Evolutionary conservation across 2,888 invertebrate genomes (phyloP).

Genomic region (Coronaproctus castanopsis): DNA sequence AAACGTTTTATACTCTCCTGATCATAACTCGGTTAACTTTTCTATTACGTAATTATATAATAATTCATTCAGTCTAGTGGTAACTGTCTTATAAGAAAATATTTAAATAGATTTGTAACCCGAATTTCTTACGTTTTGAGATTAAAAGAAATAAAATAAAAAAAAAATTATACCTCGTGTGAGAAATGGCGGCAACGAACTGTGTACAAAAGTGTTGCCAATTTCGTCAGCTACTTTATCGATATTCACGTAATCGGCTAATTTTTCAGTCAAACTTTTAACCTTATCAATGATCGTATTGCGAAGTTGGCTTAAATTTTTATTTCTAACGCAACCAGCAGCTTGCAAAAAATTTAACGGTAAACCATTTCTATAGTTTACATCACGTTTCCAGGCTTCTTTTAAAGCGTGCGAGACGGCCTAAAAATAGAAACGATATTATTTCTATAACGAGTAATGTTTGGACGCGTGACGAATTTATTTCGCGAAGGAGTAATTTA

Average conservation of each 20-base stretch:
- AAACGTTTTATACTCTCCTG: too few species aligned
- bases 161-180: slow-evolving; percentile 31
- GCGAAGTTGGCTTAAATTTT: slow-evolving; percentile 8
- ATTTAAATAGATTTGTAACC: too few species aligned
- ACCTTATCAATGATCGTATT: slow-evolving; percentile 22
- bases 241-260: slow-evolving; percentile 39
- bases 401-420: slow-evolving; percentile 53
- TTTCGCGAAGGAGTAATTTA: too few species aligned
- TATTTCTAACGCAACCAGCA: slow-evolving; percentile 46
- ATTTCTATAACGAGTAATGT: neutral
- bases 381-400: slow-evolving; percentile 44
- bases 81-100: too few species aligned
- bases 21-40: too few species aligned
- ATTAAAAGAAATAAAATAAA: too few species aligned
- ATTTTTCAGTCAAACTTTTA: slow-evolving; percentile 34
- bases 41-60: too few species aligned
- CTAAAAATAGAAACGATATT: slow-evolving; percentile 23
- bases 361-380: slow-evolving; percentile 53
- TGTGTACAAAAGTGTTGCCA: slow-evolving; percentile 62
- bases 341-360: slow-evolving; percentile 56
- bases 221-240: slow-evolving; percentile 73
- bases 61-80: too few species aligned
- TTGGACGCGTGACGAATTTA: neutral
- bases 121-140: too few species aligned
- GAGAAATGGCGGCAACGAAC: slow-evolving; percentile 67